Percentiles rank a stretch among this genome's conserved stretches.
Conservation (phyloP, 2,888 invertebrate genomes). For the Napeogenes inachia region DNA sequence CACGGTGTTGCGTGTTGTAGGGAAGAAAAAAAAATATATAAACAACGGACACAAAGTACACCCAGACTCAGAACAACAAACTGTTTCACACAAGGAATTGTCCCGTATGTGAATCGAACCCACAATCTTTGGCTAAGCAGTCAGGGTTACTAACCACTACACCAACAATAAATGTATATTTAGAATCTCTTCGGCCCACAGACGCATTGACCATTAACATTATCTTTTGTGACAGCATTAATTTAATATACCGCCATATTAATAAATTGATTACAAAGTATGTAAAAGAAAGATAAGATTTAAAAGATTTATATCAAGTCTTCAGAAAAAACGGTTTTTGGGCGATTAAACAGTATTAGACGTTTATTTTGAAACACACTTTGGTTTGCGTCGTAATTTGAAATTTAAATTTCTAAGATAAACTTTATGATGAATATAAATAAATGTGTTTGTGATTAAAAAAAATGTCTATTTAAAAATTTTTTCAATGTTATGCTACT, state of each 20-base stretch:
- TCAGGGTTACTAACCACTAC: too few relatives aligned
- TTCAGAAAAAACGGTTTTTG: constrained; percentile 28
- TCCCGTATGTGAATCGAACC: too few relatives aligned
- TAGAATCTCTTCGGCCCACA: not conserved
- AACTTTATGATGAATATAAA: constrained; percentile 27
- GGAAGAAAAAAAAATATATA: too few relatives aligned
- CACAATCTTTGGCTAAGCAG: too few relatives aligned
- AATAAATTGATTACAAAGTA: constrained; percentile 23
- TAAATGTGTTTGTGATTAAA: constrained; percentile 7
- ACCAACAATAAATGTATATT: not conserved
- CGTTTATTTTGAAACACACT: constrained; percentile 32
- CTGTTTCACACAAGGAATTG: too few relatives aligned
- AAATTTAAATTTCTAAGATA: constrained; percentile 31
- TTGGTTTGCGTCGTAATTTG: constrained; percentile 31
- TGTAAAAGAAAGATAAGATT: constrained; percentile 22
- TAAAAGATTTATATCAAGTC: constrained; percentile 27
- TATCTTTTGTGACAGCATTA: constrained; percentile 6
- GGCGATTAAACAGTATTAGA: constrained; percentile 38
- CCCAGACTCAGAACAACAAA: too few relatives aligned
- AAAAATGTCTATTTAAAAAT: not conserved
- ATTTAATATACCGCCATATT: constrained; percentile 10
- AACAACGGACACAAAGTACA: too few relatives aligned
- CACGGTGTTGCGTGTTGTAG: too few relatives aligned
- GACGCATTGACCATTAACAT: constrained; percentile 9
- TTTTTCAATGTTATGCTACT: not conserved